Base-by-base conservation (phyloP, 2,888 invertebrate genomes). In the Lasioglossum malachurum region DNA sequence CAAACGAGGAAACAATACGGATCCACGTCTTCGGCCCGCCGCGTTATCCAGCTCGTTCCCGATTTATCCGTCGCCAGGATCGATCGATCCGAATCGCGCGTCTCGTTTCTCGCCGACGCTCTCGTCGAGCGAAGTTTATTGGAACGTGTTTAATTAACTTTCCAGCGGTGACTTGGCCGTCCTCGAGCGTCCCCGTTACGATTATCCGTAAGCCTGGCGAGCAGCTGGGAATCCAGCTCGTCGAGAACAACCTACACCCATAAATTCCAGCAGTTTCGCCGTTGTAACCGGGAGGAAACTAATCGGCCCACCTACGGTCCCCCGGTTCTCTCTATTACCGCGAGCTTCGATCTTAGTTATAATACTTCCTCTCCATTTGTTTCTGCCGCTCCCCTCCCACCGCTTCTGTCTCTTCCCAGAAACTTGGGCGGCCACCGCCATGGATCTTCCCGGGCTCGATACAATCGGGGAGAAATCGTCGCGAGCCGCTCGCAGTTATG, bases 71-170 rank as follows among this genome's bases (percentile, higher is more conserved):
- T 0, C 2, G 12, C 16, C 64, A 38, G 57, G 35, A 69, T 64
- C 38, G 69, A 84, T 80, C 86, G 86, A 86, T 80, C 71, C 35
- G 73, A 69, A 82, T 80, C 77, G 76, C 69, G 77, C 78, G 49
- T 84, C 69, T 74, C 86, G 76, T 77, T 76, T 67, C 75, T 57
- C 57, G 57, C 23, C 80, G 86, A 76, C 75, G 82, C 19, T 57
- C 75, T 69, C 86, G 79, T 79, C 69, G 79, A 64, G 31, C 81
- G 74, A 88, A 90, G 90, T 90, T 90, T 90, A 90, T 90, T 88
- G 90, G 90, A 86, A 90, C 89, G 89, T 90, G 90, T 82, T 90
- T 90, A 90, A 90, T 90, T 90, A 90, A 88, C 90, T 90, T 88
- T 88, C 88, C 89, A 84, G 74, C 83, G 80, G 84, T 82, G 89